Evolutionary conservation across 2,888 invertebrate species (phyloP), one percentile per base, ranked within the genome.

Genomic region (Ochropleura leucogaster): DNA sequence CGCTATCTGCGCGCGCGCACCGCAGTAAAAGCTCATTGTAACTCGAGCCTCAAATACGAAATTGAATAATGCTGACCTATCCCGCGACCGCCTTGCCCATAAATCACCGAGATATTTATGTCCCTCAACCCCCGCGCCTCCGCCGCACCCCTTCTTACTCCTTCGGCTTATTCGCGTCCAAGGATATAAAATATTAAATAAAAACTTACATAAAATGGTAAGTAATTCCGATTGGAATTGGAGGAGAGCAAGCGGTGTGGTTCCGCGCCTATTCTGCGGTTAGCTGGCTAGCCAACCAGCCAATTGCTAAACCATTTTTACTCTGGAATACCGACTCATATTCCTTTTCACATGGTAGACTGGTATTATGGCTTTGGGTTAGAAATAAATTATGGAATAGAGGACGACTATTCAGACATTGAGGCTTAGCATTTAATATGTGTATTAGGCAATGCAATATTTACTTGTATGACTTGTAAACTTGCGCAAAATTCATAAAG

Each of bases 11-110:
- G 93, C 91, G 92, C 92, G 92, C 94, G 93, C 93, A 89, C 92
- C 91, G 92, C 93, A 93, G 95, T 96, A 95, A 96, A 95, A 96
- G 94, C 96, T 96, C 95, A 95, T 96, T 96, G 96, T 96, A 96
- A 96, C 94, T 91, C 93, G 95, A 96, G 94, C 93, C 93, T 96
- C 95, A 95, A 96, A 96, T 96, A 96, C 95, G 95, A 96, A 96
- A 96, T 96, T 96, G 96, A 96, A 96, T 96, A 96, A 96, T 96
- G 95, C 96, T 96, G 96, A 96, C 96, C 96, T 96, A 96, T 96
- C 96, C 96, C 94, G 95, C 96, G 96, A 95, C 96, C 96, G 94
- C 95, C 94, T 94, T 91, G 92, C 89, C 91, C 96, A 94, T 96
- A 96, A 96, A 96, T 96, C 96, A 96, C 95, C 92, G 93, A 95